Percentiles rank a stretch among this genome's conserved stretches.
Evolutionary conservation across 1,140 invertebrate species (phyloP).

Genomic region (Brachionus angularis): DNA sequence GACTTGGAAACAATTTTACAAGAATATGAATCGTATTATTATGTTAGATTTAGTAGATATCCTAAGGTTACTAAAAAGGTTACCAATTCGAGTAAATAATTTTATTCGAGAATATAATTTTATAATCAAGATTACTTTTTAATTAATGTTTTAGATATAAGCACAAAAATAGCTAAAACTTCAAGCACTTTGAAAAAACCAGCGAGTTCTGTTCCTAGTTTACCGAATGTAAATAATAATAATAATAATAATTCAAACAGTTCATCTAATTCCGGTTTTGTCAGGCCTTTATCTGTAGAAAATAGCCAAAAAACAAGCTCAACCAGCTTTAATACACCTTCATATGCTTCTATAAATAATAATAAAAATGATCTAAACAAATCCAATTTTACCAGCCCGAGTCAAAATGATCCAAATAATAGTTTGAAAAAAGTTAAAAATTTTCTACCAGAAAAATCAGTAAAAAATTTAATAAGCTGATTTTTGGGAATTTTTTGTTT

Average conservation of each 20-base stretch:
- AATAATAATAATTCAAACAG: too few relatives aligned
- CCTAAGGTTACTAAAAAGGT: slow-evolving; percentile 70
- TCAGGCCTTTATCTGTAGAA: slow-evolving; percentile 19
- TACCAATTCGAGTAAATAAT: slow-evolving; percentile 50
- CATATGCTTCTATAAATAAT: slow-evolving; percentile 1
- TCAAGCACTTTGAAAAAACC: background rate
- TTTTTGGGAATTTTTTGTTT: background rate
- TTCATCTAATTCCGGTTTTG: background rate
- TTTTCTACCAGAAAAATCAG: background rate
- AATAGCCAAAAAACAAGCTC: slow-evolving; percentile 13
- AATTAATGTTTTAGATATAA: slow-evolving; percentile 26
- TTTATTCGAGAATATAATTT: background rate
- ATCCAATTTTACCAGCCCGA: slow-evolving; percentile 4
- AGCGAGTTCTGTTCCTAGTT: slow-evolving; percentile 13
- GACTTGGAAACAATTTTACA: slow-evolving; percentile 78
- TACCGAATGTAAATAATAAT: slow-evolving; percentile 36
- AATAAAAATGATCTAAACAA: background rate
- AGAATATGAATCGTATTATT: slow-evolving; percentile 81
- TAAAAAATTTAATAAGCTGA: background rate
- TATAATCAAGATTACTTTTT: background rate
- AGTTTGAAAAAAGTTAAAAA: slow-evolving; percentile 17
- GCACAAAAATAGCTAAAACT: slow-evolving; percentile 22
- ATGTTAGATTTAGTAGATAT: slow-evolving; percentile 75
- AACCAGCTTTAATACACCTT: background rate
- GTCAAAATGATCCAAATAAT: background rate